Evolutionary conservation across 2,888 invertebrate species (phyloP).

Genomic region (Philaethria dido): DNA sequence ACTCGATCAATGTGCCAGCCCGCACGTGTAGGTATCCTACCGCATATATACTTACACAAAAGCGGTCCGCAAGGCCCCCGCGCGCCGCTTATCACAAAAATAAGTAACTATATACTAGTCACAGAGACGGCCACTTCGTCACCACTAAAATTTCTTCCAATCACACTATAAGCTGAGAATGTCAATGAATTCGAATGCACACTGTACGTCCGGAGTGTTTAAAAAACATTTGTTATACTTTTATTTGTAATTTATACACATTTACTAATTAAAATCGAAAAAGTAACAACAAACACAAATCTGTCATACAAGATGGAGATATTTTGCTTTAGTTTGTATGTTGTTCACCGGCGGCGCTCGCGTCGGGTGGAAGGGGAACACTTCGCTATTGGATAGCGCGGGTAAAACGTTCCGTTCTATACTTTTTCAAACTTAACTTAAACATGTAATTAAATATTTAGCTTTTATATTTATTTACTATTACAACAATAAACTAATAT

Average conservation of each 20-base stretch:
- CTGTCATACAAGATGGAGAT: conserved; percentile 87
- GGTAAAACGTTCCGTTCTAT: conserved; percentile 60
- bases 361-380: conserved; percentile 61
- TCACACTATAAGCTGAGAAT: conserved; percentile 52
- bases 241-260: conserved; percentile 63
- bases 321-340: conserved; percentile 81
- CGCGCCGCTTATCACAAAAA: conserved; percentile 83
- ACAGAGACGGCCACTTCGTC: conserved; percentile 79
- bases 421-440: conserved; percentile 20
- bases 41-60: conserved; percentile 75
- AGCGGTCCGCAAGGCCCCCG: conserved; percentile 76
- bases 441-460: conserved; percentile 2
- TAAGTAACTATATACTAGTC: conserved; percentile 84
- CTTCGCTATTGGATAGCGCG: conserved; percentile 59
- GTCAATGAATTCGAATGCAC: conserved; percentile 52
- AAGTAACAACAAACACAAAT: conserved; percentile 85
- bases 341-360: conserved; percentile 76
- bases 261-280: conserved; percentile 70
- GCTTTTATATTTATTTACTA: too few relatives aligned
- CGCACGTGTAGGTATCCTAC: conserved; percentile 58
- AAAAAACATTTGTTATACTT: conserved; percentile 58
- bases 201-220: conserved; percentile 49
- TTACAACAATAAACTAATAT: not conserved
- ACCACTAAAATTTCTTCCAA: conserved; percentile 68
- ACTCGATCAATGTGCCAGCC: conserved; percentile 60